Conservation (phyloP, 2,797 vertebrate genomes). For the Loriculus beryllinus region DNA sequence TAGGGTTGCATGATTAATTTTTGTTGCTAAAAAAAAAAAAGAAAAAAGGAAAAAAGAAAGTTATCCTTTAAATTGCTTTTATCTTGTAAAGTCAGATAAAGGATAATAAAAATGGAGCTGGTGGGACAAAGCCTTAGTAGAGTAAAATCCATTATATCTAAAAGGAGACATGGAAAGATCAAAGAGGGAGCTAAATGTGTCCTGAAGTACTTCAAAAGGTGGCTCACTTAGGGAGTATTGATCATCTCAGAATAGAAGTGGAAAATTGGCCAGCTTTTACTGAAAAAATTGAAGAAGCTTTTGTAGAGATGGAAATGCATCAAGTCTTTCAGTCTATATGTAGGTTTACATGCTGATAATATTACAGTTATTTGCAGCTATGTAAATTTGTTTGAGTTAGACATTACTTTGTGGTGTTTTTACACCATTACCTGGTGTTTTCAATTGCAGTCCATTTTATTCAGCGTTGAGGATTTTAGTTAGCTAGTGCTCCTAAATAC, state of each 20-base stretch:
- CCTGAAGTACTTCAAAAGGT: conserved; percentile 45
- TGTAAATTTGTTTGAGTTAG: neutral
- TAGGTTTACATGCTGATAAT: neutral
- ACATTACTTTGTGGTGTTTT: neutral
- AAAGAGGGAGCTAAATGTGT: conserved; percentile 37
- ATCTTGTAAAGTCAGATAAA: neutral
- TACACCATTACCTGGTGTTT: neutral
- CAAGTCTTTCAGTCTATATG: neutral
- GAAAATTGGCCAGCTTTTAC: conserved; percentile 44
- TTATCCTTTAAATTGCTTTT: conserved; percentile 16
- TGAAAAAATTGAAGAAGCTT: conserved; percentile 8
- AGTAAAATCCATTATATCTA: conserved; percentile 50
- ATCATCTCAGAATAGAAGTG: conserved; percentile 33
- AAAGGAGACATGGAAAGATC: conserved; percentile 55
- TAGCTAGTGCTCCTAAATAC: neutral
- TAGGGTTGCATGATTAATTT: neutral
- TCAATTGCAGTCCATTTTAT: neutral
- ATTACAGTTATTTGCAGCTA: neutral
- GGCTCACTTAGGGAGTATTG: conserved; percentile 53
- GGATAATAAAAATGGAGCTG: neutral
- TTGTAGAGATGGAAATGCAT: neutral
- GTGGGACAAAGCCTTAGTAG: neutral
- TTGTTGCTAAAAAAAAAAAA: neutral
- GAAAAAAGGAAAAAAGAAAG: neutral
- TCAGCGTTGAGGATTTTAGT: neutral